Conservation (phyloP, 1,140 invertebrate genomes). For the Tetramorium parvispinum region DNA sequence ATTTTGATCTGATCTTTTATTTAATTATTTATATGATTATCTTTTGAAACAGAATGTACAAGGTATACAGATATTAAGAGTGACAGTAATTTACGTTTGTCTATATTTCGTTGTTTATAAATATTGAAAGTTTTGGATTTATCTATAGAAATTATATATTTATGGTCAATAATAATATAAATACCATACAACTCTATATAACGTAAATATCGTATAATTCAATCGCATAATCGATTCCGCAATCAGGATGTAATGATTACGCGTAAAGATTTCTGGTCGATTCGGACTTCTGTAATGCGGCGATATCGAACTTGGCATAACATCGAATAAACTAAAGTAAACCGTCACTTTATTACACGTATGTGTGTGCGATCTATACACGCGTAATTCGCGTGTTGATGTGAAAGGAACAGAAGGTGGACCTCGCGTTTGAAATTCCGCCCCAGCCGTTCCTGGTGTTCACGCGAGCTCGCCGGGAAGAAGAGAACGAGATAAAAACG, state of each 20-base stretch:
- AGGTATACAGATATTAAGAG: not conserved
- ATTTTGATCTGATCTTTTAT: not conserved
- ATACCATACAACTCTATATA: not conserved
- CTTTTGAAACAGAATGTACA: not conserved
- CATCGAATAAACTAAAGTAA: slow-evolving; percentile 54
- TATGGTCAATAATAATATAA: not conserved
- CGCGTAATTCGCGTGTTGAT: slow-evolving; percentile 48
- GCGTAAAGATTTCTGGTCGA: not conserved
- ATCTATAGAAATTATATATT: not conserved
- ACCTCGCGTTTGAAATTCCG: slow-evolving; percentile 66
- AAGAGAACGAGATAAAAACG: slow-evolving; percentile 8
- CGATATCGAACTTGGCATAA: slow-evolving; percentile 19
- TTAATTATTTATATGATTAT: not conserved
- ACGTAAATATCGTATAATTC: not conserved
- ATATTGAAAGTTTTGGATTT: not conserved
- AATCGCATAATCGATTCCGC: not conserved
- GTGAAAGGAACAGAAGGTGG: slow-evolving; percentile 22
- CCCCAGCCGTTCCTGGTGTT: slow-evolving; percentile 28
- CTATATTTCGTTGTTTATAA: no score
- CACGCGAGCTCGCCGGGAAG: slow-evolving; percentile 1
- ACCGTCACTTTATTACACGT: slow-evolving; percentile 14
- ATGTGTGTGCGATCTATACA: slow-evolving; percentile 34
- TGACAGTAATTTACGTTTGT: not conserved
- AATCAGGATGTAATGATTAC: not conserved
- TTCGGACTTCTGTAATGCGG: not conserved